Evolutionary conservation across 2,113 vertebrate species (phyloP).

Genomic region (Heterotis niloticus): DNA sequence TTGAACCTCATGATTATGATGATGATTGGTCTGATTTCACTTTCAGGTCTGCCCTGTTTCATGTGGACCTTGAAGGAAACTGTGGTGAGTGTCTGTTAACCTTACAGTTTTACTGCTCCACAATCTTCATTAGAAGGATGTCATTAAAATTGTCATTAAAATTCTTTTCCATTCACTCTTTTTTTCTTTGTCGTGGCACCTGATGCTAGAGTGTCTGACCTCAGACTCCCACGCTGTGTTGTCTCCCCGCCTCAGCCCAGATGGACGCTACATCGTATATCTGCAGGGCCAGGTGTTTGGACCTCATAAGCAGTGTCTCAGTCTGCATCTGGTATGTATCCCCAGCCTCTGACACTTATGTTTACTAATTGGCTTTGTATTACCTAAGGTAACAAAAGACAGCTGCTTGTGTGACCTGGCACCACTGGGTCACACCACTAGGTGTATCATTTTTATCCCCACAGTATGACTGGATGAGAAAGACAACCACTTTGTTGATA

Average conservation of each 20-base stretch:
- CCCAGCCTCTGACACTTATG: neutral
- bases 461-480: slow-evolving; percentile 61
- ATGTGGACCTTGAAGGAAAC: slow-evolving; percentile 52
- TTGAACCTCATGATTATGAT: neutral
- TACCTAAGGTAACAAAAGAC: neutral
- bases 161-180: neutral
- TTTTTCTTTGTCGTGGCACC: neutral
- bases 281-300: slow-evolving; percentile 66
- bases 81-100: slow-evolving; percentile 56
- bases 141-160: neutral
- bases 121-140: neutral
- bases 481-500: slow-evolving; percentile 53
- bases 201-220: slow-evolving; percentile 55
- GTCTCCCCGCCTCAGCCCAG: slow-evolving; percentile 65
- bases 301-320: slow-evolving; percentile 66
- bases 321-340: slow-evolving; percentile 58
- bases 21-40: neutral
- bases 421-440: neutral
- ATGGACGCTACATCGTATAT: slow-evolving; percentile 58
- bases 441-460: slow-evolving; percentile 13
- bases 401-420: neutral
- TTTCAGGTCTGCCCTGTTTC: slow-evolving; percentile 63
- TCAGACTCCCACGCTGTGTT: slow-evolving; percentile 53
- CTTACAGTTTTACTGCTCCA: neutral
- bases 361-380: neutral